Conservation (phyloP, 2,888 invertebrate genomes). For the Nowickia ferox region DNA sequence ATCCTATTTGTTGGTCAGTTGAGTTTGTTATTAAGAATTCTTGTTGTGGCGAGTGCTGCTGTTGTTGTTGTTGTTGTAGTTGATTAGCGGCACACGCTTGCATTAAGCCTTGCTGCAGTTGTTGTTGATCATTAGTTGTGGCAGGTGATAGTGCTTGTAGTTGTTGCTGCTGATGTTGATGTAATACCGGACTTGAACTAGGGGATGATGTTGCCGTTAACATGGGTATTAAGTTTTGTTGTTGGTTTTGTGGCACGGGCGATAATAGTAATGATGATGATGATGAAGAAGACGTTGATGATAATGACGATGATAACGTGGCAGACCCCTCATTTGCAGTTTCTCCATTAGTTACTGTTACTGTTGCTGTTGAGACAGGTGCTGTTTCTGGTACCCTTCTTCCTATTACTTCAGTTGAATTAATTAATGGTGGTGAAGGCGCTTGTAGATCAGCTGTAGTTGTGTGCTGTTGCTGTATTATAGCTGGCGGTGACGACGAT, state of each 20-base stretch:
- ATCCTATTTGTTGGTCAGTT: conserved; percentile 73
- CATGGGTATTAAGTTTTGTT: conserved; percentile 58
- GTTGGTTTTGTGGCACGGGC: conserved; percentile 70
- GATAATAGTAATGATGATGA: conserved; percentile 64
- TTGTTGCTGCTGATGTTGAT: conserved; percentile 54
- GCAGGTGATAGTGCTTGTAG: conserved; percentile 79
- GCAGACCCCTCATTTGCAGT: conserved; percentile 51
- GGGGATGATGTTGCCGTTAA: conserved; percentile 72
- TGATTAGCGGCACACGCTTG: conserved; percentile 79
- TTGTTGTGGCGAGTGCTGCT: conserved; percentile 42
- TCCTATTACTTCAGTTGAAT: conserved; percentile 55
- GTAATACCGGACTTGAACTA: conserved; percentile 67
- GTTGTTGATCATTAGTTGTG: conserved; percentile 78
- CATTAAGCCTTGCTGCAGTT: conserved; percentile 75
- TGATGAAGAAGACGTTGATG: conserved; percentile 50
- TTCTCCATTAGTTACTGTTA: conserved; percentile 54
- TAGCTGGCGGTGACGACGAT: conserved; percentile 56
- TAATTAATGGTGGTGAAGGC: conserved; percentile 72
- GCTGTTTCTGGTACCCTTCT: conserved; percentile 65
- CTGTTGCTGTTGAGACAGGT: conserved; percentile 72
- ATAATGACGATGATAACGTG: conserved; percentile 66
- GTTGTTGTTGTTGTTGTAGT: conserved; percentile 46
- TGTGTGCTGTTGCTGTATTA: conserved; percentile 48
- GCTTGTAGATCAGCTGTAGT: conserved; percentile 72
- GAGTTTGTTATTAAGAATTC: conserved; percentile 73